Conservation (phyloP, 2,888 invertebrate species). For the Nysson spinosus region DNA sequence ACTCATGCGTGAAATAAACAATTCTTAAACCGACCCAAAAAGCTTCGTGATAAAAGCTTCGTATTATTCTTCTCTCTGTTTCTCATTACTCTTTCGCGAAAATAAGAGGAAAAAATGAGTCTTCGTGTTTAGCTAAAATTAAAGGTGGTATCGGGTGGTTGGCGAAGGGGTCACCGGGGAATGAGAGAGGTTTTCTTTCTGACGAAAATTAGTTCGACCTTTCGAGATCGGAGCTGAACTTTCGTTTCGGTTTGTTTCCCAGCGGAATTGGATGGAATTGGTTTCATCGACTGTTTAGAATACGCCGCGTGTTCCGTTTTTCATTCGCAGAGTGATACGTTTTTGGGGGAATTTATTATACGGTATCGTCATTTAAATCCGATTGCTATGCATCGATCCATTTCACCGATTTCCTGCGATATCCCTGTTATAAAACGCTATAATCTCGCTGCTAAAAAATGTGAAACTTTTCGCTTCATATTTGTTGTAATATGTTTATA, state of each 20-base stretch:
- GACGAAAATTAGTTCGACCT: slow-evolving; percentile 4
- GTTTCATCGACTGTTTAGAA: slow-evolving; percentile 5
- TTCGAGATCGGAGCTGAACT: background rate
- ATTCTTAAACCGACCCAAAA: no score
- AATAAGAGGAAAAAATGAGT: background rate
- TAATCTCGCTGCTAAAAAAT: no score
- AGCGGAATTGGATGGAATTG: background rate
- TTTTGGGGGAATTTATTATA: slow-evolving; percentile 4
- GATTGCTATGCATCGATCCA: slow-evolving; percentile 8
- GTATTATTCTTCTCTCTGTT: background rate
- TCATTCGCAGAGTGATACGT: background rate
- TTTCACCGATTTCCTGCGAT: background rate
- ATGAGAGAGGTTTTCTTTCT: no score
- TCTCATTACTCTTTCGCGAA: background rate
- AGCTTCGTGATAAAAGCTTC: slow-evolving; percentile 16
- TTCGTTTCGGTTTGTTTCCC: background rate
- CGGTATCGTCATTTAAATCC: slow-evolving; percentile 1
- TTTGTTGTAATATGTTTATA: no score
- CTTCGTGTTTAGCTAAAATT: slow-evolving; percentile 24
- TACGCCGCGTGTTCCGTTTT: background rate
- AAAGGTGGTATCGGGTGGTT: slow-evolving; percentile 1
- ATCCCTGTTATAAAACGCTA: no score
- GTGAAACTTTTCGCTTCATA: no score
- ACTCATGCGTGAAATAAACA: no score
- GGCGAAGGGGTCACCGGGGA: no score